These are phyloP conservation scores for Platycheirus rosarum DNA, from an alignment of 2,888 invertebrate species.

Conservation along the genomic window DNA sequence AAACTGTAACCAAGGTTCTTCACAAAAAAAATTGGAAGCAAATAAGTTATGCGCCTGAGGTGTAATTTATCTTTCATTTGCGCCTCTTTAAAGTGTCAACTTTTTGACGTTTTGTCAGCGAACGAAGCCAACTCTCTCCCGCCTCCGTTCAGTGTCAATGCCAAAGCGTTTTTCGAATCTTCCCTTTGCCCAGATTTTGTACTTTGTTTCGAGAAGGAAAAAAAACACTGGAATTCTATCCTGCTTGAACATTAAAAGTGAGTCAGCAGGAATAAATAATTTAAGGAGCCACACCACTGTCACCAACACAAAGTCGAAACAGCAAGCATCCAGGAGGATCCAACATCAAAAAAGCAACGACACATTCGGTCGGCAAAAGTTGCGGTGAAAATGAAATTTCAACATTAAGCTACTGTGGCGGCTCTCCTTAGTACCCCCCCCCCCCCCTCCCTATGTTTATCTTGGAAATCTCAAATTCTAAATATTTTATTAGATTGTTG, in stretches of 20 bases:
- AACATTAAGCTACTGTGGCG: conserved; percentile 55
- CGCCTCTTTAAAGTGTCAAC: conserved; percentile 70
- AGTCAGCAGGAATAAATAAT: conserved; percentile 68
- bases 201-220: neutral
- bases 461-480: conserved; percentile 72
- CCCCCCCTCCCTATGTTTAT: conserved; percentile 1
- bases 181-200: conserved; percentile 16
- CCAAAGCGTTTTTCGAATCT: conserved; percentile 52
- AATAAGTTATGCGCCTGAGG: conserved; percentile 63
- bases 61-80: conserved; percentile 73
- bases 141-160: conserved; percentile 61
- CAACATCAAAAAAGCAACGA: neutral
- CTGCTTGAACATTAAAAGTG: conserved; percentile 64
- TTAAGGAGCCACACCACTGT: conserved; percentile 52
- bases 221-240: conserved; percentile 32
- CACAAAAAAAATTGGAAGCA: conserved; percentile 27
- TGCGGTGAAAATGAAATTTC: conserved; percentile 68
- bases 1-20: conserved; percentile 43
- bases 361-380: conserved; percentile 62
- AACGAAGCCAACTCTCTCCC: neutral
- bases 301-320: conserved; percentile 34
- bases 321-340: neutral
- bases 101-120: conserved; percentile 63
- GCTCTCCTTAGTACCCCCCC: conserved; percentile 19
- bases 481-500: conserved; percentile 73